Evolutionary conservation across 2,888 invertebrate genomes (phyloP), one percentile per base, ranked within the genome.

Genomic region (Amblyjoppa proteus): DNA sequence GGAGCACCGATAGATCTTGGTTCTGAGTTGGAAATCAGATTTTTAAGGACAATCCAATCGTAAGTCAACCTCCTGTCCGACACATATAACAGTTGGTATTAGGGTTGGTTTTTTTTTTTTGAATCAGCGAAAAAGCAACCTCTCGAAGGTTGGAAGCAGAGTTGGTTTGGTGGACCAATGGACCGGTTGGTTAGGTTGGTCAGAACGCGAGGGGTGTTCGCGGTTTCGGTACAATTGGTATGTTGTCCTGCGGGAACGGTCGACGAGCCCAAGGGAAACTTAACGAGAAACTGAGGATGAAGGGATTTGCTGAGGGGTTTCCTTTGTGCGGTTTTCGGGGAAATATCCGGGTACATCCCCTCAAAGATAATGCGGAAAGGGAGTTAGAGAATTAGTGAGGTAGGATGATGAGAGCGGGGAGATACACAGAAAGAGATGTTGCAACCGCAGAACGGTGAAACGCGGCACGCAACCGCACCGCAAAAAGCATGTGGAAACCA

Each of bases 231-330:
- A 49, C 45, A 49, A 16, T 5, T 49, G 45, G 16, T 49, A 4
- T 49, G 45, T 49, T 49, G 45, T 49, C 45, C 16, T 49, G 45
- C 41, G 4, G 16, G 13, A 49, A 68, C 56, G 41, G 45, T 53
- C 41, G 28, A 53, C 45, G n/a, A 76, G 28, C n/a, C 58, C 53
- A n/a, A 38, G 38, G 34, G n/a, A 66, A 73, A 82, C 75, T 83
- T 80, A 83, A 85, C 69, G 80, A 83, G 76, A 80, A 76, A 80
- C 73, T 34, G 45, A 80, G 71, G 56, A 70, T 68, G 28, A 71
- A 56, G 83, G 71, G 75, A 83, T 82, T 80, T 73, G 25, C 68
- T 25, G 20, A 79, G 41, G 71, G 85, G 16, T 49, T 85, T 85
- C 69, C 75, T 85, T 80, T 68, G 79, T 76, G 80, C 13, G 56